Percentiles rank a stretch among this genome's conserved stretches.
phyloP scores from a whole-genome alignment of 1,140 invertebrate species.

The Odontomachus brunneus region DNA sequence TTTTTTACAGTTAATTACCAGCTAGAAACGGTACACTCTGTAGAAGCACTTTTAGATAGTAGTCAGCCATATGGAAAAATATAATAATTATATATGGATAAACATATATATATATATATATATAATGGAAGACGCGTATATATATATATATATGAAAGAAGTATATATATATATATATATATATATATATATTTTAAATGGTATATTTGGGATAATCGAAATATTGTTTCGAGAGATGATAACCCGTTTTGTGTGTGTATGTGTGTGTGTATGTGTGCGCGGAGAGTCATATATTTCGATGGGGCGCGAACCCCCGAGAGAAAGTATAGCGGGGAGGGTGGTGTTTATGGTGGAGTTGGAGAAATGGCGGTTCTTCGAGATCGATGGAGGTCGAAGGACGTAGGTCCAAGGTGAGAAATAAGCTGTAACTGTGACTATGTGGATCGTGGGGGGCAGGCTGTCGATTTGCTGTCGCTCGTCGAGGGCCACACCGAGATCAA shows the following conservation, averaged over 20 bases:
- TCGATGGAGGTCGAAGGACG: constrained; percentile 58
- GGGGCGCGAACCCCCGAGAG: constrained; percentile 42
- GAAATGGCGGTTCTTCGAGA: constrained; percentile 48
- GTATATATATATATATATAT: constrained; percentile 55
- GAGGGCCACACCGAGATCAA: constrained; percentile 2
- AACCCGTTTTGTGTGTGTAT: constrained; percentile 55
- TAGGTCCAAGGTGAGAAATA: constrained; percentile 78
- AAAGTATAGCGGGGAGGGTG: constrained; percentile 50
- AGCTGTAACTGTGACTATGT: constrained; percentile 85
- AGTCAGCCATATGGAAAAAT: constrained; percentile 82
- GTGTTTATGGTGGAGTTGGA: constrained; percentile 30
- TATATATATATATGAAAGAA: constrained; percentile 59
- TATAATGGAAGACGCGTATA: constrained; percentile 73
- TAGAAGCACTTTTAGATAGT: constrained; percentile 83
- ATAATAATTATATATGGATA: constrained; percentile 81
- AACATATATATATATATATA: constrained; percentile 75
- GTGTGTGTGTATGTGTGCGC: constrained; percentile 41
- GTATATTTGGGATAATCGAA: constrained; percentile 77
- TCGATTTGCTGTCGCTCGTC: constrained; percentile 57
- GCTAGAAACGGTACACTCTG: constrained; percentile 73
- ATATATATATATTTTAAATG: constrained; percentile 80
- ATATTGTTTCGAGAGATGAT: constrained; percentile 74
- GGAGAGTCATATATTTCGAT: constrained; percentile 74
- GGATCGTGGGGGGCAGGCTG: constrained; percentile 85
- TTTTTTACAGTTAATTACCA: constrained; percentile 64